phyloP scores from a whole-genome alignment of 1,140 invertebrate species.

The Coptotermes formosanus region DNA sequence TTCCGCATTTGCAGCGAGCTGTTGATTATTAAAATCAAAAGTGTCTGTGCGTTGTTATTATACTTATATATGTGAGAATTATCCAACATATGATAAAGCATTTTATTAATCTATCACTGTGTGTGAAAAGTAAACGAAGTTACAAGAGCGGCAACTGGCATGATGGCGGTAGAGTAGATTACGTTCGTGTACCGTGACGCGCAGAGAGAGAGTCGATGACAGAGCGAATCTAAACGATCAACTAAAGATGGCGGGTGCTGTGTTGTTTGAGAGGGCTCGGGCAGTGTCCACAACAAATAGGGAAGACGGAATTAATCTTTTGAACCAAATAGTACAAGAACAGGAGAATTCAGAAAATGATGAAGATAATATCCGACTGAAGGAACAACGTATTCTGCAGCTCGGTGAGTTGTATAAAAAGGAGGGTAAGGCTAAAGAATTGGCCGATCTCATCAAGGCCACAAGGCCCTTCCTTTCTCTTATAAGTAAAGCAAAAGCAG shows the following conservation, averaged over 20 bases:
- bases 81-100: not conserved
- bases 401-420: slow-evolving; percentile 87
- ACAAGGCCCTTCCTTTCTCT: slow-evolving; percentile 90
- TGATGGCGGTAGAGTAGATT: not conserved
- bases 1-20: not conserved
- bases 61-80: not conserved
- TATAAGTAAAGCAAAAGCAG: slow-evolving; percentile 98
- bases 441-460: slow-evolving; percentile 89
- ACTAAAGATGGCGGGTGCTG: slow-evolving; percentile 76
- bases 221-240: slow-evolving; percentile 25
- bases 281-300: slow-evolving; percentile 68
- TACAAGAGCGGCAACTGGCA: not conserved
- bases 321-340: slow-evolving; percentile 70
- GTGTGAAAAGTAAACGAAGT: not conserved
- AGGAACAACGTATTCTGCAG: slow-evolving; percentile 87
- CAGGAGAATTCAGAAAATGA: slow-evolving; percentile 71
- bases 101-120: not conserved
- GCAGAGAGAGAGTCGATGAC: slow-evolving; percentile 25
- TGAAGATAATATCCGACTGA: slow-evolving; percentile 82
- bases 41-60: not conserved
- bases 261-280: slow-evolving; percentile 78
- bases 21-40: not conserved
- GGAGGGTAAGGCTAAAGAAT: slow-evolving; percentile 88
- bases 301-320: slow-evolving; percentile 61
- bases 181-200: not conserved